A percentile compares a stretch with the other conserved stretches of the same genome.
These are phyloP conservation scores for Pipistrellus pipistrellus DNA, from an alignment of 2,797 vertebrate species.

Conservation along the genomic window DNA sequence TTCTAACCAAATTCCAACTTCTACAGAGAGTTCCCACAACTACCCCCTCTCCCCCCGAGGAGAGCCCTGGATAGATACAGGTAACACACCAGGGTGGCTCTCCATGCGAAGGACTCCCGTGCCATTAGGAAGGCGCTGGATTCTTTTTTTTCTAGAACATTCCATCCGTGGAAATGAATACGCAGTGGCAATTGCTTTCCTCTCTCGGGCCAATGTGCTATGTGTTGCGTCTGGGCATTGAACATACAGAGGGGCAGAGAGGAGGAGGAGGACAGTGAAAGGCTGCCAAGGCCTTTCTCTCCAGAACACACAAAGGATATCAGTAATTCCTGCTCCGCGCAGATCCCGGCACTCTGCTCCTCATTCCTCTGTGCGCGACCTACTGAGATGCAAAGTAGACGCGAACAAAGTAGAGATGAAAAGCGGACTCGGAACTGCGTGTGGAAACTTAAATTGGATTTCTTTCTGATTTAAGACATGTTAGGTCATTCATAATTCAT, in stretches of 20 bases:
- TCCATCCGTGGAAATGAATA: not conserved
- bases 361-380: constrained; percentile 18
- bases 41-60: not conserved
- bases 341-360: not conserved
- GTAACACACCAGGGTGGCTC: not conserved
- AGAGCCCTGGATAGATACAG: not conserved
- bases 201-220: not conserved
- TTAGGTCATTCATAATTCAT: constrained; percentile 58
- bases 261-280: constrained; percentile 30
- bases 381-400: not conserved
- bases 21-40: not conserved
- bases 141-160: not conserved
- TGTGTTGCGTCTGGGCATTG: constrained; percentile 33
- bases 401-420: constrained; percentile 50
- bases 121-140: not conserved
- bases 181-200: not conserved
- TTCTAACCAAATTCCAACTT: not conserved
- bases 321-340: not conserved
- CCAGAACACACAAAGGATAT: not conserved
- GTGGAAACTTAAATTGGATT: not conserved
- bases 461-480: constrained; percentile 67
- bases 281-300: not conserved
- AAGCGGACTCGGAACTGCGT: constrained; percentile 29
- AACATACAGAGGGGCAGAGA: not conserved
- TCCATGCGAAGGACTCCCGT: not conserved